A percentile compares a stretch with the other conserved stretches of the same genome.
Evolutionary conservation across 2,888 invertebrate species (phyloP).

Genomic region (Agonopterix alstromeriana): DNA sequence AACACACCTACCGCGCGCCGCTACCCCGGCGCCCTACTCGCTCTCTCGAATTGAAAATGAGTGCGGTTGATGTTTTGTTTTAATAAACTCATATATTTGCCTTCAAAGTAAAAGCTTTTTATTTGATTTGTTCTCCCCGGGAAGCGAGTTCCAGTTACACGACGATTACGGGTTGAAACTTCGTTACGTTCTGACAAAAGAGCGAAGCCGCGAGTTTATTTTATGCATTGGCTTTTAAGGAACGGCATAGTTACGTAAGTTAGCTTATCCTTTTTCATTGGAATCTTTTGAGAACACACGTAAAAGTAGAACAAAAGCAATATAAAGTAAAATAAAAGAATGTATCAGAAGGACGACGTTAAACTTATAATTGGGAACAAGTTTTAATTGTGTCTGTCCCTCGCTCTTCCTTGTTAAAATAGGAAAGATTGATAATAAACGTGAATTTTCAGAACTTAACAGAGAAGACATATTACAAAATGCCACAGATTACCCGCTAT

Average conservation of each 20-base stretch:
- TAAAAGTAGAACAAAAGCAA: too few species aligned
- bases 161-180: constrained; percentile 26
- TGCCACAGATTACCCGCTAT: constrained; percentile 34
- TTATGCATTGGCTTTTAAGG: constrained; percentile 17
- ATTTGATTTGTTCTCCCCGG: constrained; percentile 48
- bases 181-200: constrained; percentile 16
- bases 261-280: too few species aligned
- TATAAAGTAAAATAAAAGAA: too few species aligned
- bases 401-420: too few species aligned
- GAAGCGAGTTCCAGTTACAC: constrained; percentile 32
- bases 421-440: too few species aligned
- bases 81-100: constrained; percentile 65
- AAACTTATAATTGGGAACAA: too few species aligned
- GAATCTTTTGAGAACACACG: too few species aligned
- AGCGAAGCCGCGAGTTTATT: not conserved
- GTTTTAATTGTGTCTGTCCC: too few species aligned
- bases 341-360: too few species aligned
- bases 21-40: constrained; percentile 35
- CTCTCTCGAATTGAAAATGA: constrained; percentile 62
- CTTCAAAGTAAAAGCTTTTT: constrained; percentile 56
- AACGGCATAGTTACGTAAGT: constrained; percentile 10
- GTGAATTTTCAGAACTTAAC: too few species aligned
- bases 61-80: constrained; percentile 59
- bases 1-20: constrained; percentile 64
- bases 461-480: not conserved